These are phyloP conservation scores for Heliconius sara DNA, from an alignment of 2,888 invertebrate species.

Conservation along the genomic window DNA sequence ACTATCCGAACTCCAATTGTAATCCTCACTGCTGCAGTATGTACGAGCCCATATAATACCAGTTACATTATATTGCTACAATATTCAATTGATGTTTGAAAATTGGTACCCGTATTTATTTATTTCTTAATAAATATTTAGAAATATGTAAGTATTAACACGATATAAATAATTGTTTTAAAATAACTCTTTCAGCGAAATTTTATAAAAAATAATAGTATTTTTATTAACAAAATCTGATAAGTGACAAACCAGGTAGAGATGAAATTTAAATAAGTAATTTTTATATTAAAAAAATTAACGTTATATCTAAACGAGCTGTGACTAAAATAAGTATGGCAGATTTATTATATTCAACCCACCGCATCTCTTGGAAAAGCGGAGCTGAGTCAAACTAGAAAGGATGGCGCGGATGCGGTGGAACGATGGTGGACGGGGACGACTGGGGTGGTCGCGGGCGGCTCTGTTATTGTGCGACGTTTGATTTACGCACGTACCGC, in stretches of 20 bases:
- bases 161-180: neutral
- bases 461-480: constrained; percentile 82
- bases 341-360: constrained; percentile 75
- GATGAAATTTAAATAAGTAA: neutral
- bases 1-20: constrained; percentile 72
- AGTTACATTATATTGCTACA: constrained; percentile 35
- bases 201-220: neutral
- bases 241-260: neutral
- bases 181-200: neutral
- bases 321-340: constrained; percentile 71
- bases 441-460: constrained; percentile 68
- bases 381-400: constrained; percentile 58
- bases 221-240: neutral
- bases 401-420: constrained; percentile 36
- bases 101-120: neutral
- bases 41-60: constrained; percentile 44
- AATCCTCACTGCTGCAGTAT: constrained; percentile 60
- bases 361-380: constrained; percentile 67
- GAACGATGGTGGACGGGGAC: constrained; percentile 53
- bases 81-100: constrained; percentile 6
- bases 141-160: neutral
- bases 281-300: neutral
- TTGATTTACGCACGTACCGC: constrained; percentile 83
- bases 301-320: neutral
- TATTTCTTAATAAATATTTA: too few species aligned